phyloP scores from a whole-genome alignment of 1,140 invertebrate genomes.

The Meloidogyne exigua region DNA sequence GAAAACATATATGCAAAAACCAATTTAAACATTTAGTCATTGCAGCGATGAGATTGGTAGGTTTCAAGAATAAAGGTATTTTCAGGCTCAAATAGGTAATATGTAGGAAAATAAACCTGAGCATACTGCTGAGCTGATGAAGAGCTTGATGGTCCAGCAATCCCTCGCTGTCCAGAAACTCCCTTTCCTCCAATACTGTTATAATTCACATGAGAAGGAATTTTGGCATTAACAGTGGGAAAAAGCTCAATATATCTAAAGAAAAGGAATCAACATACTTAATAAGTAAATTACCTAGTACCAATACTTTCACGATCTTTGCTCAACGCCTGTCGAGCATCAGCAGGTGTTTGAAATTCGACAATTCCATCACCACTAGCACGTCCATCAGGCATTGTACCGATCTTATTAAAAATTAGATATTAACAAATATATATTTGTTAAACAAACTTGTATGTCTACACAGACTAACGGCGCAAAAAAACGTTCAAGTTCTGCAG shows the following conservation, averaged over 20 bases:
- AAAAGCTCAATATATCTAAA: conserved; percentile 23
- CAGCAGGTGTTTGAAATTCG: conserved; percentile 33
- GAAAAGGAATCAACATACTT: not conserved
- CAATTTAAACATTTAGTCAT: no score
- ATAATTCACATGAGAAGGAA: conserved; percentile 23
- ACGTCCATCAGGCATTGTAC: conserved; percentile 31
- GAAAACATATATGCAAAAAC: no score
- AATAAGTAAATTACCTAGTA: conserved; percentile 15
- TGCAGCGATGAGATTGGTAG: not conserved
- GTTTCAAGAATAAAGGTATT: conserved; percentile 3
- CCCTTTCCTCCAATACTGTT: conserved; percentile 24
- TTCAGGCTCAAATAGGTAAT: not conserved
- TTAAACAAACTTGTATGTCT: conserved; percentile 21
- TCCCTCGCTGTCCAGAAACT: not conserved
- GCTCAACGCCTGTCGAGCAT: conserved; percentile 25
- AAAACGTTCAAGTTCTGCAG: conserved; percentile 32
- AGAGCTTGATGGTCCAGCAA: not conserved
- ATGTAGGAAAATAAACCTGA: not conserved
- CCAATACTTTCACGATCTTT: conserved; percentile 36
- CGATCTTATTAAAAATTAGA: conserved; percentile 7
- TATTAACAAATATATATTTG: not conserved
- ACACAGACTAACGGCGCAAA: conserved; percentile 37
- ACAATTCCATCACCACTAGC: conserved; percentile 38
- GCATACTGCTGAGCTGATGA: conserved; percentile 22
- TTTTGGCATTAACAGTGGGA: conserved; percentile 15